phyloP scores from a whole-genome alignment of 2,888 invertebrate genomes.

The Ophion slaviceki region DNA sequence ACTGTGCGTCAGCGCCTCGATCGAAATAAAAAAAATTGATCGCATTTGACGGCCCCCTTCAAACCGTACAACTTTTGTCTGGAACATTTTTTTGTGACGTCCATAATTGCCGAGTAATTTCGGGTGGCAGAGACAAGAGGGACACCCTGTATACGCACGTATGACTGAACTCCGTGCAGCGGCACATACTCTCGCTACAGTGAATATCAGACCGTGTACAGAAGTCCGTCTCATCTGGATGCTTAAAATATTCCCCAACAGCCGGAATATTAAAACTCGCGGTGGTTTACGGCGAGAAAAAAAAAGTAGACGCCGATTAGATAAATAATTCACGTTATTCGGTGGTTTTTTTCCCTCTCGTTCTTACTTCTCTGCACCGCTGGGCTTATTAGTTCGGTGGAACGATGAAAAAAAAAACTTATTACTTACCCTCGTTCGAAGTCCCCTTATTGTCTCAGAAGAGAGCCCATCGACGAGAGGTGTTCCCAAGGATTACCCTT shows the following conservation, averaged over 20 bases:
- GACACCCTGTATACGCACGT: constrained; percentile 1
- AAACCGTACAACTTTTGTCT: too few species aligned
- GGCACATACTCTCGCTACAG: constrained; percentile 22
- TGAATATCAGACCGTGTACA: constrained; percentile 58
- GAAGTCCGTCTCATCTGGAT: constrained; percentile 59
- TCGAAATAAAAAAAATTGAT: too few species aligned
- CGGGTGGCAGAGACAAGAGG: too few species aligned
- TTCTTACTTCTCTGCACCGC: constrained; percentile 38
- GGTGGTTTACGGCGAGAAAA: constrained; percentile 66
- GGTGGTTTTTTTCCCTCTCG: constrained; percentile 70
- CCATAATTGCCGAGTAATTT: too few species aligned
- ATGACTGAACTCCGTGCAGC: constrained; percentile 4
- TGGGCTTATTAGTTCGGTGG: constrained; percentile 80
- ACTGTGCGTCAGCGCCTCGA: too few species aligned
- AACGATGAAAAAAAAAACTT: constrained; percentile 81
- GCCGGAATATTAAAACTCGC: constrained; percentile 64
- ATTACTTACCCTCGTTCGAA: constrained; percentile 77
- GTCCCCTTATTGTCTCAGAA: constrained; percentile 53
- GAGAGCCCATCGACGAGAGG: constrained; percentile 34
- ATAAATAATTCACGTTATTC: constrained; percentile 82
- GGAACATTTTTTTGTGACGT: too few species aligned
- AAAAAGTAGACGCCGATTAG: constrained; percentile 72
- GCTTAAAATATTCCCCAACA: constrained; percentile 61
- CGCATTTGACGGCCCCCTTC: too few species aligned
- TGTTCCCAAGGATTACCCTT: constrained; percentile 17